Evolutionary conservation across 2,797 vertebrate genomes (phyloP).

Genomic region (Danio albolineatus): DNA sequence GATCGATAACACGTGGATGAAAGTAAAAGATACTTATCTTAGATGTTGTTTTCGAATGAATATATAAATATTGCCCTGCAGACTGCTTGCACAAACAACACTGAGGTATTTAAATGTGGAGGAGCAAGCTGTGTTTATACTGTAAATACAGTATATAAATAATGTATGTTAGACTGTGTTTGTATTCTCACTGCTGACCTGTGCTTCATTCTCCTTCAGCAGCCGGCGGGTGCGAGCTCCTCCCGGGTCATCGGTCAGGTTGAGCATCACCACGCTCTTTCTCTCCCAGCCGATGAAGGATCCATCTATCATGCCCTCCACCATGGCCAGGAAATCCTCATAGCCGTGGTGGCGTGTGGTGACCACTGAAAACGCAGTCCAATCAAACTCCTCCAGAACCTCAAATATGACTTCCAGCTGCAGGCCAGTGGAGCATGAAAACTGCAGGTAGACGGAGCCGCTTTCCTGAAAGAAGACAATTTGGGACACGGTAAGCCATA

Average conservation of each 20-base stretch:
- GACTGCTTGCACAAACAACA: too few species aligned
- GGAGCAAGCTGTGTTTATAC: too few species aligned
- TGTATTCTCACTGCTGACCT: slow-evolving; percentile 70
- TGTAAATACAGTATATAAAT: too few species aligned
- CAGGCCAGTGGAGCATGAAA: slow-evolving; percentile 90
- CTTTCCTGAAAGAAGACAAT: slow-evolving; percentile 80
- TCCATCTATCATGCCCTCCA: slow-evolving; percentile 92
- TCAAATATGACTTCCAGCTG: slow-evolving; percentile 96
- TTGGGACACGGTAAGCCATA: background rate
- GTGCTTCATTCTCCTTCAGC: slow-evolving; percentile 89
- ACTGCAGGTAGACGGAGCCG: slow-evolving; percentile 93
- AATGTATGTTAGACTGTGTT: background rate
- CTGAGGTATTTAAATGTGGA: too few species aligned
- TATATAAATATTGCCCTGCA: too few species aligned
- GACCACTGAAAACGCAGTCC: slow-evolving; percentile 92
- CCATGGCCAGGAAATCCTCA: slow-evolving; percentile 92
- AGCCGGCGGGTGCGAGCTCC: slow-evolving; percentile 81
- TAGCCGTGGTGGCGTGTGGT: slow-evolving; percentile 92
- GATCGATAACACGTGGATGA: too few species aligned
- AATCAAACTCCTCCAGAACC: slow-evolving; percentile 95
- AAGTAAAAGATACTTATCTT: too few species aligned
- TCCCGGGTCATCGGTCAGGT: slow-evolving; percentile 85
- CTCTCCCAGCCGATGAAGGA: slow-evolving; percentile 96
- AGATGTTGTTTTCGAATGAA: too few species aligned
- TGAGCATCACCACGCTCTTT: slow-evolving; percentile 88